Evolutionary conservation across 2,113 vertebrate genomes (phyloP).

Genomic region (Triplophysa rosa): DNA sequence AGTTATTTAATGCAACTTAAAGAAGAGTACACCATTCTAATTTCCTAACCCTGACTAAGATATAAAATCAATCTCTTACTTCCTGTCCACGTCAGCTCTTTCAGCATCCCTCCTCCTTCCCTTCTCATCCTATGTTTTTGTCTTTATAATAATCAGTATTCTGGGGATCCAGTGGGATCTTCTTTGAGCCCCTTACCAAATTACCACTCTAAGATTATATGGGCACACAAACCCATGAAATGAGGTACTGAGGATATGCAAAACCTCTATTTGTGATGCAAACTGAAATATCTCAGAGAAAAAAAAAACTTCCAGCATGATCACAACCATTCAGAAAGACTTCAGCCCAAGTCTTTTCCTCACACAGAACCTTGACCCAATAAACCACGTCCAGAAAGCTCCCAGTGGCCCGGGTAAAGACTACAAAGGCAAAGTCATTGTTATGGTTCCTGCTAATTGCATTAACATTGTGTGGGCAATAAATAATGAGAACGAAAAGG

Average conservation of each 20-base stretch:
- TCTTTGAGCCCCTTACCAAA: too few relatives aligned
- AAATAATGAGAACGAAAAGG: conserved; percentile 87
- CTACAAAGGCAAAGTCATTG: conserved; percentile 75
- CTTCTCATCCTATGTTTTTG: too few relatives aligned
- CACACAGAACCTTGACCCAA: conserved; percentile 73
- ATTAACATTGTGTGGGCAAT: conserved; percentile 94
- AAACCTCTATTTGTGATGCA: background rate
- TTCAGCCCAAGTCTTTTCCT: conserved; percentile 45
- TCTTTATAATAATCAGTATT: too few relatives aligned
- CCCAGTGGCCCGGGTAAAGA: conserved; percentile 64
- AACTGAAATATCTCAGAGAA: background rate
- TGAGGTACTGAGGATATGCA: background rate
- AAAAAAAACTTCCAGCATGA: background rate
- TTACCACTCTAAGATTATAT: too few relatives aligned
- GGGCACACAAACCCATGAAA: too few relatives aligned
- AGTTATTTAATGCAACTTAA: too few relatives aligned
- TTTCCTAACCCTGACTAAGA: too few relatives aligned
- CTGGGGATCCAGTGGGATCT: too few relatives aligned
- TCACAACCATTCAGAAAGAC: conserved; percentile 37
- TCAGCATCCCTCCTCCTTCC: too few relatives aligned
- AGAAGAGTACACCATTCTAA: too few relatives aligned
- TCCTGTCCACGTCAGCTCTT: too few relatives aligned
- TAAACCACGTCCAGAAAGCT: conserved; percentile 67
- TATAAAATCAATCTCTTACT: too few relatives aligned
- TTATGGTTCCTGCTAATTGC: conserved; percentile 78